Conservation (phyloP, 2,113 vertebrate species). For the Chascanopsetta lugubris region DNA sequence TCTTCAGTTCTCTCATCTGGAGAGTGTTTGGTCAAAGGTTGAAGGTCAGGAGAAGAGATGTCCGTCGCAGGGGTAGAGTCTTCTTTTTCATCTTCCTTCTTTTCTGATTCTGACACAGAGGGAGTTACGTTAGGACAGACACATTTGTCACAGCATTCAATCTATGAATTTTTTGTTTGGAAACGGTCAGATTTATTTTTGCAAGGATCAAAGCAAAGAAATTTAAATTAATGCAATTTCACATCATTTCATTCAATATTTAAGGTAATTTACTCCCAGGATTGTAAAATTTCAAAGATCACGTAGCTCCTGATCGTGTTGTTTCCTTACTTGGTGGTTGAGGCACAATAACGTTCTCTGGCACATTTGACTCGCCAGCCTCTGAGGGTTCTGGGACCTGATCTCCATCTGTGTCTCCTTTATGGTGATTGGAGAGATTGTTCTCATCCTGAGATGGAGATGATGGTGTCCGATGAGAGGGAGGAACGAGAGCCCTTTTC, state of each 20-base stretch:
- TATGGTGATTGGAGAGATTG: neutral
- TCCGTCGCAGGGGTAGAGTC: neutral
- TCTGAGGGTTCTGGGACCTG: neutral
- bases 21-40: neutral
- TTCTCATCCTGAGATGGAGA: neutral
- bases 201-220: neutral
- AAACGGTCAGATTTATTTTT: neutral
- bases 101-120: constrained; percentile 25
- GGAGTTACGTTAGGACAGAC: neutral
- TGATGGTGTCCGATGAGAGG: neutral
- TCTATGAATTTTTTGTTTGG: neutral
- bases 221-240: no score
- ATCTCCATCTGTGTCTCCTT: neutral
- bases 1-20: neutral
- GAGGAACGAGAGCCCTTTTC: neutral
- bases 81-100: neutral
- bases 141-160: neutral
- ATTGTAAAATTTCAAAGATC: no score
- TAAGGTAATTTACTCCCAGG: no score
- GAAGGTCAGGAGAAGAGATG: neutral
- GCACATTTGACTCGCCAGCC: no score
- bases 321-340: no score
- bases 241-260: no score
- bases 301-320: no score
- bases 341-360: no score